Base-by-base conservation (phyloP, 2,797 vertebrate species). In the Pangasius larnaudii region DNA sequence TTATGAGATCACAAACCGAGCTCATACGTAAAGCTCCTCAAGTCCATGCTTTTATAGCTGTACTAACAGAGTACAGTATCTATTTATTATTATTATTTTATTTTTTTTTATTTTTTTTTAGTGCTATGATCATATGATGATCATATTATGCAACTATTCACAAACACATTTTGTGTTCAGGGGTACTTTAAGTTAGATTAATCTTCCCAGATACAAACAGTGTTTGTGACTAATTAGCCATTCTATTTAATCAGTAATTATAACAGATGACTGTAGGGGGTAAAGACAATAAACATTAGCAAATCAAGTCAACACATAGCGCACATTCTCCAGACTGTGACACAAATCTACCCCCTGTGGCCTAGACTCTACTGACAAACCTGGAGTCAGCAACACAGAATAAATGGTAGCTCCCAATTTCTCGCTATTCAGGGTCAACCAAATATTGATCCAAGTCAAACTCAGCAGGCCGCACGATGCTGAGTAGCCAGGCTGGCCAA, bases 371-470 rank as follows among this genome's bases (percentile, higher is more conserved):
- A 36, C 33, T 59, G 11, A 61, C 78, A 80, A 59, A 24, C 56
- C 49, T 22, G 22, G 58, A 81, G 58, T 61, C 79, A 61, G 58
- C 36, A 63, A 58, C 36, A 58, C 22, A 58, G 53, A 24, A 36
- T 59, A 59, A 80, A 59, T 24, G 30, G 30, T 53, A 39, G 33
- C 22, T 56, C 67, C 30, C 13, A 85, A 18, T 56, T 67, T 18
- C 83, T 39, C 13, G 7, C 30, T 42, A 27, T 72, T 71, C 9
- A 56, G 5, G 19, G 42, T 77, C 36, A 80, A 85, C 19, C 56
- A 85, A 86, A 83, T 80, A 89, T 87, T 90, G n/a, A 77, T 87
- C 42, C 78, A 18, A 59, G 69, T 88, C 65, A 85, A 87, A 39
- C 8, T 5, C 61, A 49, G 81, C 59, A 46, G 33, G 18, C 39